phyloP scores from a whole-genome alignment of 2,113 vertebrate genomes.

The Xenopus tropicalis region UCB_Xtro_10.0 CM004444.2:129105501-129106000 shows the following conservation, averaged over 20 bases:
- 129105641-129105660: slow-evolving; percentile 27
- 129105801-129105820: slow-evolving; percentile 76
- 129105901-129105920: slow-evolving; percentile 68
- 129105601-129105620: not conserved
- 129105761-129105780: slow-evolving; percentile 62
- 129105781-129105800: slow-evolving; percentile 73
- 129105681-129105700: not conserved
- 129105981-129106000: slow-evolving; percentile 65
- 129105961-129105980: slow-evolving; percentile 66
- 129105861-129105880: slow-evolving; percentile 79
- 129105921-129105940: slow-evolving; percentile 75
- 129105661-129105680: not conserved
- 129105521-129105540: slow-evolving; percentile 48
- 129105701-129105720: slow-evolving; percentile 30
- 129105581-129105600: slow-evolving; percentile 9
- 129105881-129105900: slow-evolving; percentile 72
- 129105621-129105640: slow-evolving; percentile 32
- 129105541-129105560: slow-evolving; percentile 44
- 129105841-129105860: slow-evolving; percentile 94
- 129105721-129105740: not conserved
- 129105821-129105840: slow-evolving; percentile 84
- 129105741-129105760: slow-evolving; percentile 52
- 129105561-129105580: slow-evolving; percentile 45
- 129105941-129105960: slow-evolving; percentile 83
- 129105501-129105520: slow-evolving; percentile 55